Evolutionary conservation across 1,140 invertebrate genomes (phyloP), one percentile per base, ranked within the genome.

Genomic region (Lepidostoma basale): DNA sequence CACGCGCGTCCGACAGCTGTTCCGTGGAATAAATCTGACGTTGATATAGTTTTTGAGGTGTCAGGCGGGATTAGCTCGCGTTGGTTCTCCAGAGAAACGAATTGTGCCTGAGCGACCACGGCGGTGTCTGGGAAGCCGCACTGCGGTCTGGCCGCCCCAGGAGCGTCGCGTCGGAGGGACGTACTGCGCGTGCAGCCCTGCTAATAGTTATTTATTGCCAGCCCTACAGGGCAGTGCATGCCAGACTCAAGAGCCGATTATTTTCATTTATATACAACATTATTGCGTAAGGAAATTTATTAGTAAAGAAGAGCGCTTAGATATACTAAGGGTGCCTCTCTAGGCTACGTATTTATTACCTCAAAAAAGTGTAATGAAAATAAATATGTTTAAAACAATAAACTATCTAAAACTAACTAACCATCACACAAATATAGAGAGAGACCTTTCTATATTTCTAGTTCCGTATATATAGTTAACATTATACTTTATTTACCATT

Each of bases 31-130:
- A 72, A 72, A 72, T 72, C 70, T 66, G 62, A 54, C 40, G 36
- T 68, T 66, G 63, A 62, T 68, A 72, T 72, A 72, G 70, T 72
- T 72, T 68, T 68, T 54, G 62, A 64, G 54, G 22, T 68, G 70
- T 68, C 70, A 72, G 52, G 52, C 10, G 62, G 70, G 70, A 68
- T 68, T 72, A 68, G 42, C 16, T 39, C 42, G 54, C 40, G 62
- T 62, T 62, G 62, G 65, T 18, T 23, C 45, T 25, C 26, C 47
- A 40, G 40, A 42, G 44, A 52, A 60, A 72, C 68, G 65, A 72
- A 72, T 72, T 68, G 67, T 36, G 18, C 25, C 26, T 20, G 20
- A 14, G 28, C 47, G 68, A 65, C 62, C 68, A 62, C 68, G 65
- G 16, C 14, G 5, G 30, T 33, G 30, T n/a, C n/a, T 8, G 23